These are phyloP conservation scores for Tethya wilhelma DNA, from an alignment of 37 sponge, comb jelly and placozoan genomes.

Conservation along the genomic window DNA sequence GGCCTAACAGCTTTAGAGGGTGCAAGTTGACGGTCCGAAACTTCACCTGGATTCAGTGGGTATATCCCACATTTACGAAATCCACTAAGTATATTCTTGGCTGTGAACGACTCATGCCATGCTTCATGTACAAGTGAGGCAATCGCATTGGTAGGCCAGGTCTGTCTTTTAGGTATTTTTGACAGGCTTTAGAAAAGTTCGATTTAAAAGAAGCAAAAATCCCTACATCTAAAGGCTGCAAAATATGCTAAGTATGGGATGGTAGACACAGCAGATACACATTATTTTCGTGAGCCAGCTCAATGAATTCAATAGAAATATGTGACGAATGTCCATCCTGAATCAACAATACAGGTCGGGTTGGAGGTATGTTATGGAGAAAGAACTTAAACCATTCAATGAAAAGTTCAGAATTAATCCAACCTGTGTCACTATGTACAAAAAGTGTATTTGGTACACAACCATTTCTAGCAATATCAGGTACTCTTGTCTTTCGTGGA, in stretches of 20 bases:
- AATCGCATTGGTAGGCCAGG: no score
- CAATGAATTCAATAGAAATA: not conserved
- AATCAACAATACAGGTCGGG: not conserved
- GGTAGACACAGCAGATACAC: constrained; percentile 48
- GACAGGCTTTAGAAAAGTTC: no score
- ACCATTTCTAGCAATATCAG: constrained; percentile 13
- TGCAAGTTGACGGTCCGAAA: no score
- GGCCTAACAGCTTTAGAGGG: constrained; percentile 6
- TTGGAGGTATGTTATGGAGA: not conserved
- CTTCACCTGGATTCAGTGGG: no score
- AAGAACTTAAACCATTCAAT: no score
- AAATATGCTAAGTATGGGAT: constrained; percentile 45
- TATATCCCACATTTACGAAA: no score
- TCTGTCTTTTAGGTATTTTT: no score
- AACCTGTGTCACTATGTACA: constrained; percentile 8
- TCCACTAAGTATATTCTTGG: no score
- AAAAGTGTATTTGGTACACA: constrained; percentile 3
- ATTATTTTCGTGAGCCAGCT: constrained; percentile 15
- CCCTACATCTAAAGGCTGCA: constrained; percentile 69
- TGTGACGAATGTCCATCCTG: constrained; percentile 3
- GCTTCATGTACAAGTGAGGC: no score
- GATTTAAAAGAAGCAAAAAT: constrained; percentile 52
- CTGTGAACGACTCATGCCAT: no score
- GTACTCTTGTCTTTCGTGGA: constrained; percentile 13
- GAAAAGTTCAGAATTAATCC: constrained; percentile 27